Conservation (phyloP, 2,113 vertebrate species). For the Danionella cerebrum region DNA sequence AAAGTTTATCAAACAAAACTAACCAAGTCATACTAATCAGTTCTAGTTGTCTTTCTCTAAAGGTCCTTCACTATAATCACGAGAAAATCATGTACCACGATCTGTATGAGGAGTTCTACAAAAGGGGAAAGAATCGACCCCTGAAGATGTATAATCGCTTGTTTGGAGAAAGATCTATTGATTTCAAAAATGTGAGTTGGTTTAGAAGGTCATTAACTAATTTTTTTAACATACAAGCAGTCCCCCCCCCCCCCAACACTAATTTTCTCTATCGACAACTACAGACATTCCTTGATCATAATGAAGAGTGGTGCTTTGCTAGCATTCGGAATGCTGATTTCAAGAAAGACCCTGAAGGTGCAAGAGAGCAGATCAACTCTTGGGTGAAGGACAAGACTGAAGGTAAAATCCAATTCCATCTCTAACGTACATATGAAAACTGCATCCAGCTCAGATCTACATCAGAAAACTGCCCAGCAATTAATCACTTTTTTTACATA, state of each 20-base stretch:
- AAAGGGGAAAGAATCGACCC: background rate
- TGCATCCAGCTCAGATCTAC: no score
- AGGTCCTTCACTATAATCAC: background rate
- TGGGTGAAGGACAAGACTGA: background rate
- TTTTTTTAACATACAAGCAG: no score
- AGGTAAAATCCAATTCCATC: no score
- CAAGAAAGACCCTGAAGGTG: background rate
- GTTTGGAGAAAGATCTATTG: background rate
- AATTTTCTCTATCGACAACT: background rate
- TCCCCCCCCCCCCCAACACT: no score
- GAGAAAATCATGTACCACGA: background rate
- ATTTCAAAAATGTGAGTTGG: background rate
- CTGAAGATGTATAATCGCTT: background rate
- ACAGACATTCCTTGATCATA: background rate
- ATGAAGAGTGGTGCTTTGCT: background rate
- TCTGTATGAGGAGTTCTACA: background rate
- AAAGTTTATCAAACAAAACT: no score
- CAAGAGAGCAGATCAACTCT: background rate
- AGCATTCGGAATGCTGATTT: background rate
- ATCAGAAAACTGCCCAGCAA: no score
- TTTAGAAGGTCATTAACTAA: background rate
- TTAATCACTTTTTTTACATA: no score
- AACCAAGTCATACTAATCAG: no score
- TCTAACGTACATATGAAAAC: no score
- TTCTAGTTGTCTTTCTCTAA: background rate